Evolutionary conservation across 2,113 vertebrate species (phyloP).

Genomic region (Castor canadensis): DNA sequence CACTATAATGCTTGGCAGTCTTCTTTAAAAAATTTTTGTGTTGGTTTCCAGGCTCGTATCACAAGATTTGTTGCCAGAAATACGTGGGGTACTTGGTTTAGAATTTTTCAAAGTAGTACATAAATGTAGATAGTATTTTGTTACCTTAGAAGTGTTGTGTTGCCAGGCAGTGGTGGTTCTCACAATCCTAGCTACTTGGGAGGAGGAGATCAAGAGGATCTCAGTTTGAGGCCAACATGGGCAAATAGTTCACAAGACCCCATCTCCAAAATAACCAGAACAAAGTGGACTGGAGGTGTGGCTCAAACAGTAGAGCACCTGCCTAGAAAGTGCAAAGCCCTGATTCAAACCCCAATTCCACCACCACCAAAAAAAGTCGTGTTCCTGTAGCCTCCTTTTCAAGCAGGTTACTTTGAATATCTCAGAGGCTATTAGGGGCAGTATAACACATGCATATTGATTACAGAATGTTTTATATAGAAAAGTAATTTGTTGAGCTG

Average conservation of each 20-base stretch:
- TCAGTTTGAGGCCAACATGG: too few species aligned
- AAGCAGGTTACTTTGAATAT: conserved; percentile 22
- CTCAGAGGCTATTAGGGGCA: conserved; percentile 75
- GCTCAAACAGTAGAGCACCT: too few species aligned
- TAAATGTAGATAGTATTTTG: neutral
- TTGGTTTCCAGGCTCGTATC: neutral
- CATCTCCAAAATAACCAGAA: too few species aligned
- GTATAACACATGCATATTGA: conserved; percentile 48
- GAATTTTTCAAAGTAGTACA: neutral
- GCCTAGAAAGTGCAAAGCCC: too few species aligned
- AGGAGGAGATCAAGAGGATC: too few species aligned
- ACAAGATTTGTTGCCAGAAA: neutral
- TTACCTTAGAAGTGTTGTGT: neutral
- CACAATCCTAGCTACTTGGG: too few species aligned
- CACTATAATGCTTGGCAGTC: too few species aligned
- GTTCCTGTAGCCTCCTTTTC: neutral
- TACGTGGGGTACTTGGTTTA: neutral
- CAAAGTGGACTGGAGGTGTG: too few species aligned
- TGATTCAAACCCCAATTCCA: too few species aligned
- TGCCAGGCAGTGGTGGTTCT: too few species aligned
- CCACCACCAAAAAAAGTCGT: too few species aligned
- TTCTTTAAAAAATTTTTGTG: neutral
- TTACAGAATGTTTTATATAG: neutral
- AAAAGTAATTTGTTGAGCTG: neutral
- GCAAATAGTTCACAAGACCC: too few species aligned